Conservation (phyloP, 2,113 vertebrate species). For the Carettochelys insculpta region DNA sequence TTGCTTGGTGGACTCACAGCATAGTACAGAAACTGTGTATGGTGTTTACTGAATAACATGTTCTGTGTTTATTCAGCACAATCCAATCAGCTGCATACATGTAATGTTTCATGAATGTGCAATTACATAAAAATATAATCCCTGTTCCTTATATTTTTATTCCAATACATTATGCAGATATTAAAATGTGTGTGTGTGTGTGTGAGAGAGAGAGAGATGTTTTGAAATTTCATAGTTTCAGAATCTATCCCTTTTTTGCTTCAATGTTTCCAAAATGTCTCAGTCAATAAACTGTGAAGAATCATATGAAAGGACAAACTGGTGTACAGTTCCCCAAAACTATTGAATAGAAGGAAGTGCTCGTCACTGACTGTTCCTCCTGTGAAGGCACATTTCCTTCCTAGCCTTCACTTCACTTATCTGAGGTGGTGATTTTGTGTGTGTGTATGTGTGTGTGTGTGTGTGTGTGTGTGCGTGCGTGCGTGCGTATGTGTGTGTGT, state of each 20-base stretch:
- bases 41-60: slow-evolving; percentile 24
- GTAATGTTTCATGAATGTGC: slow-evolving; percentile 17
- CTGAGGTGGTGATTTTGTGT: slow-evolving; percentile 64
- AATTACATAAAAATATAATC: slow-evolving; percentile 40
- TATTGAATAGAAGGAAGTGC: slow-evolving; percentile 94
- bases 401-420: slow-evolving; percentile 83
- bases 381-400: slow-evolving; percentile 88
- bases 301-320: slow-evolving; percentile 77
- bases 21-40: slow-evolving; percentile 18
- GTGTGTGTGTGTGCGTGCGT: slow-evolving; percentile 12
- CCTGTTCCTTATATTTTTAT: slow-evolving; percentile 31
- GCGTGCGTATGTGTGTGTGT: not conserved
- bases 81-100: slow-evolving; percentile 55
- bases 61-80: slow-evolving; percentile 35
- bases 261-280: slow-evolving; percentile 68
- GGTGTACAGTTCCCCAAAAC: slow-evolving; percentile 81
- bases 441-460: not conserved
- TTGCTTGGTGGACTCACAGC: slow-evolving; percentile 11
- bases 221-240: no score
- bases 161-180: not conserved
- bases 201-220: not conserved
- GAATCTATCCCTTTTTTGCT: slow-evolving; percentile 44
- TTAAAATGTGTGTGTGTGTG: not conserved
- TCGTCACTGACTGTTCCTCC: slow-evolving; percentile 86
- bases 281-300: slow-evolving; percentile 75